Percentiles rank a stretch among this genome's conserved stretches.
Evolutionary conservation across 2,113 vertebrate species (phyloP).

Genomic region (Addax nasomaculatus): DNA sequence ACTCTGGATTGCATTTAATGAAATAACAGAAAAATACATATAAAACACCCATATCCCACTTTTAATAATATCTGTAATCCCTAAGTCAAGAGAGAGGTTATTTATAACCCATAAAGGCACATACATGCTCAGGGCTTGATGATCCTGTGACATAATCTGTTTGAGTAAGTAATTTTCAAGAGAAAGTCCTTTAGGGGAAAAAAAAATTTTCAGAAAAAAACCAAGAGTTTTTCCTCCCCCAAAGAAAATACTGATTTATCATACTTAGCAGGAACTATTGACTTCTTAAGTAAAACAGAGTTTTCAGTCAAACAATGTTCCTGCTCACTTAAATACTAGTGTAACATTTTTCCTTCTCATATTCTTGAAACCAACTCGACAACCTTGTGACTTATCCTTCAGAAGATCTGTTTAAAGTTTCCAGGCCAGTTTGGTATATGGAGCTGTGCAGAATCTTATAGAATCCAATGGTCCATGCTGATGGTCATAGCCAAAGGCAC

Average conservation of each 20-base stretch:
- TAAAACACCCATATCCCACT: background rate
- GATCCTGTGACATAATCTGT: constrained; percentile 20
- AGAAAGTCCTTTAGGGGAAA: background rate
- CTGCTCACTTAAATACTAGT: background rate
- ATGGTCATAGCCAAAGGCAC: constrained; percentile 9
- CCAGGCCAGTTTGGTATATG: background rate
- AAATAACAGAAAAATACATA: background rate
- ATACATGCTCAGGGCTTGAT: background rate
- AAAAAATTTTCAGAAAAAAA: background rate
- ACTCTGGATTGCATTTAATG: background rate
- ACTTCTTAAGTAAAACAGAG: constrained; percentile 26
- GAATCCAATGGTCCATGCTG: background rate
- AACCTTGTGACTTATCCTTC: background rate
- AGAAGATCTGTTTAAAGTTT: background rate
- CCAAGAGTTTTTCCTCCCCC: background rate
- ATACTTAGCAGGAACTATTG: background rate
- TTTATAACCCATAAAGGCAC: constrained; percentile 14
- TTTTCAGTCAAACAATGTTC: background rate
- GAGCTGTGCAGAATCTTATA: background rate
- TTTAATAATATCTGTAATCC: background rate
- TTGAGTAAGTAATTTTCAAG: constrained; percentile 12
- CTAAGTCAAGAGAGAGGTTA: background rate
- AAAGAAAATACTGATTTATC: constrained; percentile 9
- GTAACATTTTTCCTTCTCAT: background rate
- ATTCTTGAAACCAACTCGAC: background rate